Evolutionary conservation across 2,797 vertebrate genomes (phyloP).

Genomic region (Danionella dracula): DNA sequence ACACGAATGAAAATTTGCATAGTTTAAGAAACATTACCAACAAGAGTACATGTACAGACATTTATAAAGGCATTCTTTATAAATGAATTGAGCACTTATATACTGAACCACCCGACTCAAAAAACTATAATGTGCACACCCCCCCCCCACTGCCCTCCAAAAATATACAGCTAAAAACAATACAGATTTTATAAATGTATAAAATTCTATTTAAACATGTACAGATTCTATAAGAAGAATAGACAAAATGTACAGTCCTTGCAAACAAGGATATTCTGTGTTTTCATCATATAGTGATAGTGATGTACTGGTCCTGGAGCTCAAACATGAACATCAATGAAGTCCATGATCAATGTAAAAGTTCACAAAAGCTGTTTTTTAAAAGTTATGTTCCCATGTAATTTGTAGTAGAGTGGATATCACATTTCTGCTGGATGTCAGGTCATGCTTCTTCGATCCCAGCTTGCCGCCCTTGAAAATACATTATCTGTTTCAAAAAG

Average conservation of each 20-base stretch:
- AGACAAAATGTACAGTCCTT: no score
- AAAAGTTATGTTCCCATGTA: neutral
- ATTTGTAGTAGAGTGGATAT: neutral
- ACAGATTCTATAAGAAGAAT: no score
- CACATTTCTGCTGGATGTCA: neutral
- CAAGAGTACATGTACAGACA: conserved; percentile 5
- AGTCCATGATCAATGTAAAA: neutral
- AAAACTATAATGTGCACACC: neutral
- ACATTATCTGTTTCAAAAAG: neutral
- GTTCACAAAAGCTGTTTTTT: neutral
- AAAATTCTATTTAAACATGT: no score
- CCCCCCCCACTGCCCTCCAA: no score
- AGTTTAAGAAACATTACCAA: conserved; percentile 19
- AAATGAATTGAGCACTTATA: neutral
- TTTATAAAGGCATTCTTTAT: conserved; percentile 1
- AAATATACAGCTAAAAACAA: no score
- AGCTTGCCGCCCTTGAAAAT: neutral
- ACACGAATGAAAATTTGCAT: conserved; percentile 18
- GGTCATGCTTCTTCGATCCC: neutral
- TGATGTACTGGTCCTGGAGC: neutral
- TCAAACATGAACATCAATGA: neutral
- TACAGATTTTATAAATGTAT: no score
- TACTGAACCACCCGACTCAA: neutral
- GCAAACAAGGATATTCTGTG: conserved; percentile 6
- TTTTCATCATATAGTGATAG: neutral